Conservation (phyloP, 2,113 vertebrate genomes). For the Mesoclemmys tuberculata region DNA sequence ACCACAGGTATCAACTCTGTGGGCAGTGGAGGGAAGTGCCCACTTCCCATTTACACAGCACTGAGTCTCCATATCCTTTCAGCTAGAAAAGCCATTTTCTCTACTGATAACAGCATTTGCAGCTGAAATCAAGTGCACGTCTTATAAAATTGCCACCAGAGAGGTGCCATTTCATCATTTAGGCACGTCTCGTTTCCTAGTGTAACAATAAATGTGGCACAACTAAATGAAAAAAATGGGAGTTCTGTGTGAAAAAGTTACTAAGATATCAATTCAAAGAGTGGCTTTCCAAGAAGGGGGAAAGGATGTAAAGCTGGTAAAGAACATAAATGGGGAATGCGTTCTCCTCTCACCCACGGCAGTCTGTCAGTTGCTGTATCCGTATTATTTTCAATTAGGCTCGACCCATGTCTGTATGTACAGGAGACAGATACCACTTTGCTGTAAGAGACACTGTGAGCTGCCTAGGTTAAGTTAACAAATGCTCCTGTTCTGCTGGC, state of each 20-base stretch:
- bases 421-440: slow-evolving; percentile 52
- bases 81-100: neutral
- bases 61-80: slow-evolving; percentile 1
- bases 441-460: neutral
- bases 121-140: neutral
- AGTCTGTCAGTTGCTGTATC: slow-evolving; percentile 52
- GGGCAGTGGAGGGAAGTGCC: neutral
- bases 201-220: neutral
- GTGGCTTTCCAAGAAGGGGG: neutral
- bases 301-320: neutral
- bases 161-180: neutral
- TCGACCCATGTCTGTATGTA: slow-evolving; percentile 29
- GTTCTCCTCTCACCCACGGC: neutral
- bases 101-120: slow-evolving; percentile 1
- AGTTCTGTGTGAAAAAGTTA: slow-evolving; percentile 21
- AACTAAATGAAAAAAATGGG: slow-evolving; percentile 10
- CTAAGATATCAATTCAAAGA: neutral
- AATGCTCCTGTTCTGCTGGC: neutral
- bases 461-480: slow-evolving; percentile 27
- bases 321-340: neutral
- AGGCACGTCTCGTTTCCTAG: neutral
- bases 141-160: slow-evolving; percentile 15
- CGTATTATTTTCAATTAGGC: slow-evolving; percentile 63
- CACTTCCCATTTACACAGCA: neutral
- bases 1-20: neutral